phyloP scores from a whole-genome alignment of 1,140 invertebrate genomes.

The Drosophila pseudoananassae region DNA sequence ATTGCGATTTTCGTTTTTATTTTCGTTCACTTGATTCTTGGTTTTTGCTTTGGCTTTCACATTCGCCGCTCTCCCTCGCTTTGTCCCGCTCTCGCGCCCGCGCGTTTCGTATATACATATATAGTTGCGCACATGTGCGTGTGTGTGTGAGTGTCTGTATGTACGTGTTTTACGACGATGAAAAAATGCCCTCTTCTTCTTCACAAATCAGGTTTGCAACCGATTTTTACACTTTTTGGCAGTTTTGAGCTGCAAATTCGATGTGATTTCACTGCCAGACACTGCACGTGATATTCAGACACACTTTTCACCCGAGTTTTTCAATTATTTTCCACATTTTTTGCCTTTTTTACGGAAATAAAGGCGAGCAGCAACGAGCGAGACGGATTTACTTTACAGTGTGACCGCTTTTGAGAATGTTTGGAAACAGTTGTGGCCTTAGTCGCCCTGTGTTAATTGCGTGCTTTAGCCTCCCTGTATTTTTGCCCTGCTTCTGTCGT shows the following conservation, averaged over 20 bases:
- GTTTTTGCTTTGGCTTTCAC: constrained; percentile 77
- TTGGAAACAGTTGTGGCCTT: too few relatives aligned
- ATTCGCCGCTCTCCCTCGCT: constrained; percentile 62
- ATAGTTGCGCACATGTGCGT: constrained; percentile 20
- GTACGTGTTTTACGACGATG: constrained; percentile 73
- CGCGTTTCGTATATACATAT: constrained; percentile 62
- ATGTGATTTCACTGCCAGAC: constrained; percentile 39
- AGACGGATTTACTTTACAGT: background rate
- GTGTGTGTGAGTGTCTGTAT: constrained; percentile 53
- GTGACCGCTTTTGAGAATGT: background rate
- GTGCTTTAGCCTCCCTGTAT: too few relatives aligned
- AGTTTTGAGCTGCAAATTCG: constrained; percentile 10
- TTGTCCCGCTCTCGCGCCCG: constrained; percentile 62
- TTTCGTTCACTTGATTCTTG: constrained; percentile 82
- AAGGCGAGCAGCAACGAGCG: constrained; percentile 6
- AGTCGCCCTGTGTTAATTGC: too few relatives aligned
- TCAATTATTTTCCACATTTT: constrained; percentile 66
- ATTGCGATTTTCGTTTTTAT: constrained; percentile 74
- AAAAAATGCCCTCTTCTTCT: constrained; percentile 76
- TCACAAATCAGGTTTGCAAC: constrained; percentile 68
- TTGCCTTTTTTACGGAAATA: constrained; percentile 40
- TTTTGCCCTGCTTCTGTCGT: too few relatives aligned
- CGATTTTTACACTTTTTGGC: constrained; percentile 48
- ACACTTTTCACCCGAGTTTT: constrained; percentile 59
- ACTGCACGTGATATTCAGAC: constrained; percentile 15